Base-by-base conservation (phyloP, 2,797 vertebrate genomes). In the Sibirionetta formosa region DNA sequence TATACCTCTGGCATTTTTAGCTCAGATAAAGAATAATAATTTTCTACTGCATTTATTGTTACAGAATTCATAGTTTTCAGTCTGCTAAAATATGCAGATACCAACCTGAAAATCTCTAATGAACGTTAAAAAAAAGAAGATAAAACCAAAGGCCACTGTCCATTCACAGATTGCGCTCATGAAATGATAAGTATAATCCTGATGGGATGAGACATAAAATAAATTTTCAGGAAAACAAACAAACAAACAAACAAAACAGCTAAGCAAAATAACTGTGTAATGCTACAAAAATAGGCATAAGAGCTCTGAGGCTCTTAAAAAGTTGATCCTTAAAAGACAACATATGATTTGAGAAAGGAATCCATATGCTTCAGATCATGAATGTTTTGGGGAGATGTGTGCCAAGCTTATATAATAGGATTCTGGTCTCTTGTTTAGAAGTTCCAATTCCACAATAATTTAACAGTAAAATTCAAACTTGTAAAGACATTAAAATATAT, bases 81-180 rank as follows among this genome's bases (percentile, higher is more conserved):
- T 58, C 29, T 82, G 35, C 17, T 88, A 70, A 80, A 87, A 76
- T 20, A 24, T 7, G 40, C 53, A 71, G 70, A 88, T 72, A 97
- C 99, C 96, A 96, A 99, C 99, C 98, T 99, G 99, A 96, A 99
- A 99, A 71, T 99, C 99, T 14, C 97, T 95, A 79, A 99, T 99
- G 97, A 98, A 99, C 0, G 99, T 99, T 91, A 99, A 96, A 97
- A 99, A 99, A 98, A 98, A 99, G 97, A 98, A 98, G 95, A 99
- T 94, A 86, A 99, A 99, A 91, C 99, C 98, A 97, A 99, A 99
- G 88, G 99, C 98, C 57, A 99, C 99, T 0, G 96, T 98, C 99
- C 99, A 99, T 96, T 99, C 99, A 23, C 98, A 99, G 13, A 98
- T 91, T 0, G 99, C 99, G 63, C 99, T 99, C 96, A 98, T 85